Evolutionary conservation across 2,797 vertebrate genomes (phyloP).

Genomic region (Rachycentron canadum): DNA sequence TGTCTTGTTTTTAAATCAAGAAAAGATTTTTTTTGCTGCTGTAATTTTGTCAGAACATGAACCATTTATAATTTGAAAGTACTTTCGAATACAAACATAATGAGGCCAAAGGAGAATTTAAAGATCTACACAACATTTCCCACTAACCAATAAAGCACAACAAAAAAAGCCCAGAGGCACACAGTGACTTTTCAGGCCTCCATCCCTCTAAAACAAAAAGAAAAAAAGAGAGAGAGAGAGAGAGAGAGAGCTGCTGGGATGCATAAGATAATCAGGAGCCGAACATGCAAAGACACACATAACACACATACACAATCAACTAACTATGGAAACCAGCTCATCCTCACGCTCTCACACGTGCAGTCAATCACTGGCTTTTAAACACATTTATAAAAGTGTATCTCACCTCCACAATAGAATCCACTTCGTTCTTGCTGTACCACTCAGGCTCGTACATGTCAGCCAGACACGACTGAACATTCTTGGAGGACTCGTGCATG

Average conservation of each 20-base stretch:
- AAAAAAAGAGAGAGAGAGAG: no score
- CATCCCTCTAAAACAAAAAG: not conserved
- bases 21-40: not conserved
- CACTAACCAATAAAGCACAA: not conserved
- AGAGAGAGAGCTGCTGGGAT: not conserved
- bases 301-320: slow-evolving; percentile 10
- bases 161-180: not conserved
- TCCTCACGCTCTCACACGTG: not conserved
- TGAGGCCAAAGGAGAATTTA: not conserved
- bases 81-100: slow-evolving; percentile 4
- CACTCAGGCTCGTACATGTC: slow-evolving; percentile 98
- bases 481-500: slow-evolving; percentile 98
- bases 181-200: not conserved
- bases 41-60: not conserved
- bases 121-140: not conserved
- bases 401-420: slow-evolving; percentile 93
- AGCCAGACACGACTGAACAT: slow-evolving; percentile 92
- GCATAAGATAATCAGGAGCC: slow-evolving; percentile 1
- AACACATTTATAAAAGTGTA: slow-evolving; percentile 10
- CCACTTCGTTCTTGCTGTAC: slow-evolving; percentile 93
- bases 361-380: slow-evolving; percentile 1
- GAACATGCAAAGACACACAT: not conserved
- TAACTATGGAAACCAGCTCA: slow-evolving; percentile 7
- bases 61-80: slow-evolving; percentile 10
- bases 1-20: not conserved